phyloP scores from a whole-genome alignment of 2,113 vertebrate species.

The Rhabdornis inornatus region DNA sequence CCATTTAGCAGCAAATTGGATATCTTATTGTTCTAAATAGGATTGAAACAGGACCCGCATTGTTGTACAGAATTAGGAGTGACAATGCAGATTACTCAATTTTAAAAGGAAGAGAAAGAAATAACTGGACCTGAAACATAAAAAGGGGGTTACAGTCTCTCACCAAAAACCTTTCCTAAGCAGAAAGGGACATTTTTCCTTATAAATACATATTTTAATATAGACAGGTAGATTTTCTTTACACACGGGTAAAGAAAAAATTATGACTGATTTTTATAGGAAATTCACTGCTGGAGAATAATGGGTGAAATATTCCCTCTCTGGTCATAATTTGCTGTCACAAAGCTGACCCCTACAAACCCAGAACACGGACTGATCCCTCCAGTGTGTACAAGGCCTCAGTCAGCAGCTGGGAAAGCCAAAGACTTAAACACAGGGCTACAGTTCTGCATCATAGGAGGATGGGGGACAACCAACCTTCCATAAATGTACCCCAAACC shows the following conservation, averaged over 20 bases:
- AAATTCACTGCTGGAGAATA: neutral
- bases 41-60: slow-evolving; percentile 5
- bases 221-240: neutral
- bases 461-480: neutral
- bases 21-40: slow-evolving; percentile 44
- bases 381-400: fast-evolving
- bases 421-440: neutral
- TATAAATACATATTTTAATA: neutral
- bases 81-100: slow-evolving; percentile 13
- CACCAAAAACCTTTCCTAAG: neutral
- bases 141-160: neutral
- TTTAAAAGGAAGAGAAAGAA: neutral
- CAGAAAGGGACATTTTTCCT: neutral
- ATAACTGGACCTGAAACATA: neutral
- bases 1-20: slow-evolving; percentile 33
- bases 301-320: neutral
- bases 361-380: neutral
- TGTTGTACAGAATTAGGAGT: slow-evolving; percentile 41
- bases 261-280: neutral
- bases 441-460: neutral
- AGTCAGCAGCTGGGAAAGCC: neutral
- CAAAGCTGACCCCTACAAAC: neutral
- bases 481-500: neutral
- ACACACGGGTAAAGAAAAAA: neutral
- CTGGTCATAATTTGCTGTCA: neutral